Conservation (phyloP, 2,888 invertebrate species). For the Ditula angustiorana region DNA sequence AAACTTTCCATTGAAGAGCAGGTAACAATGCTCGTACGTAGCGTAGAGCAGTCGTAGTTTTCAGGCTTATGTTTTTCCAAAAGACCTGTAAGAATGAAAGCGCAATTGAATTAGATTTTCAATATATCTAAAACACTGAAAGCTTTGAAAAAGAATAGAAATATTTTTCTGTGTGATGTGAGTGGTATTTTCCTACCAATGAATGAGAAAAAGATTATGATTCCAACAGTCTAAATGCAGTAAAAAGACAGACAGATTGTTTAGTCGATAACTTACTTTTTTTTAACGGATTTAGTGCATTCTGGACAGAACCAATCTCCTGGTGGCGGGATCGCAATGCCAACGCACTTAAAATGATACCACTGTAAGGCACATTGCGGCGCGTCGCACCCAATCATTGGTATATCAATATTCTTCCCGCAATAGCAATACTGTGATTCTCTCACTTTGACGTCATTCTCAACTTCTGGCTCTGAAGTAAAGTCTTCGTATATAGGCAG, state of each 20-base stretch:
- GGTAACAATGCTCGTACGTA: too few relatives aligned
- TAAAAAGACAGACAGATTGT: background rate
- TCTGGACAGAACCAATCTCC: constrained; percentile 70
- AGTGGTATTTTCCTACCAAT: too few relatives aligned
- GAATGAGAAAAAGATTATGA: too few relatives aligned
- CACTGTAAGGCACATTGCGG: constrained; percentile 60
- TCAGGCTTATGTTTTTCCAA: too few relatives aligned
- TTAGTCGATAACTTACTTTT: background rate
- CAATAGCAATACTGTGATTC: constrained; percentile 49
- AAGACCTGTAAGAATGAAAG: too few relatives aligned
- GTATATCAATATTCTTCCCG: constrained; percentile 55
- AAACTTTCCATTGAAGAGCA: too few relatives aligned
- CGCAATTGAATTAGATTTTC: too few relatives aligned
- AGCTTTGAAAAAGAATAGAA: too few relatives aligned
- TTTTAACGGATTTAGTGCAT: constrained; percentile 46
- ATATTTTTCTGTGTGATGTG: too few relatives aligned
- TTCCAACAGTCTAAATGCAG: background rate
- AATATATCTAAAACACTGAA: too few relatives aligned
- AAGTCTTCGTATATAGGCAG: constrained; percentile 59
- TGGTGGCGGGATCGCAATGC: constrained; percentile 59
- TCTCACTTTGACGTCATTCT: background rate
- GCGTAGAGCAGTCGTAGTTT: too few relatives aligned
- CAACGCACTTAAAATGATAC: constrained; percentile 71
- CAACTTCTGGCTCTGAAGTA: too few relatives aligned
- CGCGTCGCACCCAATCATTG: constrained; percentile 72